Base-by-base conservation (phyloP, 2,797 vertebrate genomes). In the Danio tinwini region DNA sequence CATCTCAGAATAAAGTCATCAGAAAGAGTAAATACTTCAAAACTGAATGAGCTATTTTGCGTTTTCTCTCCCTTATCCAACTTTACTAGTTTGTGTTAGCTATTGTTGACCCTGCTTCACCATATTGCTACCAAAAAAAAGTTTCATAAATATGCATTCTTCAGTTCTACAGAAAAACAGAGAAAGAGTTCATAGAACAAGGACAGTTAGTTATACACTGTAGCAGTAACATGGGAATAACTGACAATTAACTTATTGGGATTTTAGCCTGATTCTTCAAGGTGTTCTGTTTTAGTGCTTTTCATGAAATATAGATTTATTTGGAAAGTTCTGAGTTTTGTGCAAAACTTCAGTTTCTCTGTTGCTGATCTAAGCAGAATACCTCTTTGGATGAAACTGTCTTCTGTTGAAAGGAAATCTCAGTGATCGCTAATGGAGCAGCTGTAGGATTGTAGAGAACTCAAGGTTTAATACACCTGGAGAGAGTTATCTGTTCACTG, bases 21-120 rank as follows among this genome's bases (percentile, higher is more conserved):
- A 47, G 52, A 65, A 76, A 65, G 62, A 65, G 50, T 76, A 76
- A 76, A 67, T 76, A 67, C 62, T 65, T 76, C 19, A 67, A 56
- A 45, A 55, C 10, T 13, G 62, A 76, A 76, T 13, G 40, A 75
- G 37, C 37, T 7, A n/a, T 39, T 75, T 42, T 70, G 70, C 29
- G 1, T 64, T 29, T 5, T 50, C 42, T 50, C 29, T 49, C 11
- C 5, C 49, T 55, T 10, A 12, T 42, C 14, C 14, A 56, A 45
- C 65, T 55, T 3, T 12, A 21, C 13, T 13, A 55, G 39, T 42
- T 53, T 75, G 59, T 17, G 49, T 44, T 12, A 29, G 17, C 17
- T 21, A 11, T n/a, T 65, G 50, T 45, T 65, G 50, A 76, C 40
- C 74, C 61, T 17, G 9, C 19, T 55, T 65, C 19, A 37, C 14